Conservation (phyloP, 2,888 invertebrate species). For the Pedicia rivosa region DNA sequence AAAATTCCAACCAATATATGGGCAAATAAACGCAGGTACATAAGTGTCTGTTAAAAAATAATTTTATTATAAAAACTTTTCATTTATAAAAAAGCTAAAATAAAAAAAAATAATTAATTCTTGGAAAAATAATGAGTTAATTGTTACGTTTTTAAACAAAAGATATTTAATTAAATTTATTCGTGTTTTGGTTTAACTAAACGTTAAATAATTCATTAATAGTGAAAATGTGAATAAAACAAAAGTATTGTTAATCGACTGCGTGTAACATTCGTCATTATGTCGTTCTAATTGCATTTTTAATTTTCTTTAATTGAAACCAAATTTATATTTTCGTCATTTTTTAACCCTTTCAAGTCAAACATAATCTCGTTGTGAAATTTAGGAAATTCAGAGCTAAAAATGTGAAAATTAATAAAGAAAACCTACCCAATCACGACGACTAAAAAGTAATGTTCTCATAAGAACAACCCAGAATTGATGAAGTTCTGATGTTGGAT, state of each 20-base stretch:
- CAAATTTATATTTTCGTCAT: too few relatives aligned
- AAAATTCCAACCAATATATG: slow-evolving; percentile 86
- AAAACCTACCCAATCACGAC: slow-evolving; percentile 66
- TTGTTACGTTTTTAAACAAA: slow-evolving; percentile 3
- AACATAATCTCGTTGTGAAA: too few relatives aligned
- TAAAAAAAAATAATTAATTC: too few relatives aligned
- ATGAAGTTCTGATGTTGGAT: slow-evolving; percentile 65
- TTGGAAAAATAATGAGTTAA: slow-evolving; percentile 8
- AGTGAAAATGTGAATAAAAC: too few relatives aligned
- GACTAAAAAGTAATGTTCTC: slow-evolving; percentile 67
- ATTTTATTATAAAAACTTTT: slow-evolving; percentile 2
- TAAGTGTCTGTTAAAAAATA: slow-evolving; percentile 59
- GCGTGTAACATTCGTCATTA: too few relatives aligned
- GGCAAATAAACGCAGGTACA: slow-evolving; percentile 85
- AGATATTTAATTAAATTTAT: slow-evolving; percentile 2
- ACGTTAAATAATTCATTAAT: too few relatives aligned
- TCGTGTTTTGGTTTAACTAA: too few relatives aligned
- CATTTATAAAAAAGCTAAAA: neutral
- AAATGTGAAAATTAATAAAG: neutral
- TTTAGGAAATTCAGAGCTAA: too few relatives aligned
- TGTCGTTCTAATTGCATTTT: too few relatives aligned
- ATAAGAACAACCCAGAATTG: slow-evolving; percentile 83
- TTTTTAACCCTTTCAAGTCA: too few relatives aligned
- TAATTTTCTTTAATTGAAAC: too few relatives aligned
- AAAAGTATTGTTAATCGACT: too few relatives aligned